Conservation (phyloP, 35 echinoderm and acorn worm genomes). For the Strongylocentrotus purpuratus region DNA sequence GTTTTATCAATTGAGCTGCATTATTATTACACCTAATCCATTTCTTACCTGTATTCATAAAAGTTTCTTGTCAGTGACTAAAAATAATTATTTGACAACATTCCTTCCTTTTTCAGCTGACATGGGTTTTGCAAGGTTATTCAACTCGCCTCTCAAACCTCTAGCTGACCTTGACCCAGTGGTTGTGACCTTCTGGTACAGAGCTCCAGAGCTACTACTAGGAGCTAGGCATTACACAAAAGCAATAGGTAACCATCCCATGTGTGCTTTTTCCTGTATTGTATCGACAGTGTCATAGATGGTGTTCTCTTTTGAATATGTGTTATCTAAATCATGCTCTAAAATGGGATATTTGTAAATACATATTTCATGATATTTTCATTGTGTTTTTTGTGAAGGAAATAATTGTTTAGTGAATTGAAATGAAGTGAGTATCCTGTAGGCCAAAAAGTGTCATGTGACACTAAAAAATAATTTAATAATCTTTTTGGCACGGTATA, state of each 20-base stretch:
- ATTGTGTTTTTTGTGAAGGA: too few relatives aligned
- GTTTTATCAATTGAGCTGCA: too few relatives aligned
- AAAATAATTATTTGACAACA: conserved; percentile 12
- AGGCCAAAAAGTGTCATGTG: too few relatives aligned
- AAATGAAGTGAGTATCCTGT: too few relatives aligned
- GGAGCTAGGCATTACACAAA: conserved; percentile 97
- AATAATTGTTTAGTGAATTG: too few relatives aligned
- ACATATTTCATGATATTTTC: too few relatives aligned
- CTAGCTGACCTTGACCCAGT: conserved; percentile 91
- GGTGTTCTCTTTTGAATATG: not conserved
- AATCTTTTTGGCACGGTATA: too few relatives aligned
- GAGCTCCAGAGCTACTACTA: conserved; percentile 81
- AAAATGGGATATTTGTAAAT: too few relatives aligned
- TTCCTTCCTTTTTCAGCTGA: conserved; percentile 69
- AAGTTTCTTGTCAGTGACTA: not conserved
- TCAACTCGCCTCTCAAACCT: conserved; percentile 91
- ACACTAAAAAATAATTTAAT: too few relatives aligned
- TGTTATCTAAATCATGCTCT: too few relatives aligned
- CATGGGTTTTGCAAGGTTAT: conserved; percentile 95
- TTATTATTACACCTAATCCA: not conserved
- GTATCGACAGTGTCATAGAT: not conserved
- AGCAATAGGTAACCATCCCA: conserved; percentile 76
- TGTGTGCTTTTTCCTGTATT: not conserved
- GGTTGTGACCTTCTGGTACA: conserved; percentile 96
- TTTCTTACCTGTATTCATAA: not conserved